phyloP scores from a whole-genome alignment of 2,797 vertebrate species.

The Neosalanx taihuensis region DNA sequence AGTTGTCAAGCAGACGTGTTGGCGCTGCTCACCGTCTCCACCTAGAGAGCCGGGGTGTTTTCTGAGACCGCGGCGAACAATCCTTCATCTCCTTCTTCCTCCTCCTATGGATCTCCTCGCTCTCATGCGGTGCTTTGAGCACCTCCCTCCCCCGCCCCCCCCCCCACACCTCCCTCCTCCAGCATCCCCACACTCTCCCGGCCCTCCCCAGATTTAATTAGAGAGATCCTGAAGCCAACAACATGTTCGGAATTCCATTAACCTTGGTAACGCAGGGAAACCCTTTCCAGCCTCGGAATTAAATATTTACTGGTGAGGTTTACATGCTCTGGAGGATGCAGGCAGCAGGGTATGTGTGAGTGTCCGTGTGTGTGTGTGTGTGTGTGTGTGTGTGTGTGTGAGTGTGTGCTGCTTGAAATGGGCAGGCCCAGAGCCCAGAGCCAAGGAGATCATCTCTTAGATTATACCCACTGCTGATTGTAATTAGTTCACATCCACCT shows the following conservation, averaged over 20 bases:
- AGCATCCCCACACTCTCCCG: background rate
- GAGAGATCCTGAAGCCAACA: constrained; percentile 43
- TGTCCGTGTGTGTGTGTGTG: background rate
- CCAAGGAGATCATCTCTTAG: constrained; percentile 19
- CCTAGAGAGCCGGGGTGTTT: background rate
- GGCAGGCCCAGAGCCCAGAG: background rate
- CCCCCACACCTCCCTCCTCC: constrained; percentile 15
- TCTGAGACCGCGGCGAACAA: background rate
- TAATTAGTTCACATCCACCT: constrained; percentile 33
- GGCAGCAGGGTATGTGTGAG: constrained; percentile 15
- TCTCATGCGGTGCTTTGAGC: background rate
- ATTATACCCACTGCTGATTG: constrained; percentile 16
- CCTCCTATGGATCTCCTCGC: background rate
- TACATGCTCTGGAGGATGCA: constrained; percentile 42
- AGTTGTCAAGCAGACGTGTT: background rate
- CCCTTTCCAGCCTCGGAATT: constrained; percentile 43
- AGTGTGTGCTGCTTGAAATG: background rate
- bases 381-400: background rate
- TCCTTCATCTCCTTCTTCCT: background rate
- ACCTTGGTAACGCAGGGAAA: constrained; percentile 35
- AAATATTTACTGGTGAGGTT: constrained; percentile 68
- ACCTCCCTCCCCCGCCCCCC: too few relatives aligned
- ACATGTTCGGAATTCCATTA: constrained; percentile 55
- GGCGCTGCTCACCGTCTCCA: too few relatives aligned
- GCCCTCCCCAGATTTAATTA: constrained; percentile 55